Percentiles rank a stretch among this genome's conserved stretches.
phyloP scores from a whole-genome alignment of 2,888 invertebrate species.

The Metellina segmentata region DNA sequence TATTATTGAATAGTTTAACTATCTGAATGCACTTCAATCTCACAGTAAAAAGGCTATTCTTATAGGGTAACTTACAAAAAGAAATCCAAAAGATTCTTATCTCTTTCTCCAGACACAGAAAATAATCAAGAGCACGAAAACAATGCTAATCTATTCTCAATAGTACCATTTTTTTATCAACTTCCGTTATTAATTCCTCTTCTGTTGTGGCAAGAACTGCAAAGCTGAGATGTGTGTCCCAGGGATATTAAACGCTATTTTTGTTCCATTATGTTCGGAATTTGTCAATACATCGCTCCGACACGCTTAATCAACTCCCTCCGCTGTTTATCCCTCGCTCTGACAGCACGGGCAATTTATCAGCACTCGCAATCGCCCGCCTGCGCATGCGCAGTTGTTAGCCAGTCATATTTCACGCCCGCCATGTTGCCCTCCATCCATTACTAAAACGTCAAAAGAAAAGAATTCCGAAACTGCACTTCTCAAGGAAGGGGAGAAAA shows the following conservation, averaged over 20 bases:
- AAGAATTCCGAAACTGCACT: conserved; percentile 26
- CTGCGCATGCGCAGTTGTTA: conserved; percentile 59
- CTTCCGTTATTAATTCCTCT: too few relatives aligned
- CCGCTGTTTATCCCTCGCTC: not conserved
- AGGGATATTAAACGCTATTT: not conserved
- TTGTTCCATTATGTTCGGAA: not conserved
- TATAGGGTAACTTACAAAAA: too few relatives aligned
- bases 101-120: too few relatives aligned
- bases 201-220: not conserved
- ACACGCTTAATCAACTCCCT: not conserved
- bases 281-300: not conserved
- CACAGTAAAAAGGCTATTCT: too few relatives aligned
- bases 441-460: conserved; percentile 44
- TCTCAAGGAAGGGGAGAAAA: not conserved
- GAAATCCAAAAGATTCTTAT: too few relatives aligned
- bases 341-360: conserved; percentile 40
- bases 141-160: too few relatives aligned
- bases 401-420: conserved; percentile 64
- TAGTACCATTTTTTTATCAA: too few relatives aligned
- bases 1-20: too few relatives aligned
- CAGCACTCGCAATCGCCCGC: not conserved
- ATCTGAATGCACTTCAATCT: too few relatives aligned
- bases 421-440: conserved; percentile 50
- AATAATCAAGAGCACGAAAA: too few relatives aligned
- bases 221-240: not conserved